phyloP scores from a whole-genome alignment of 2,888 invertebrate genomes.

The Mesochorus sp. region DNA sequence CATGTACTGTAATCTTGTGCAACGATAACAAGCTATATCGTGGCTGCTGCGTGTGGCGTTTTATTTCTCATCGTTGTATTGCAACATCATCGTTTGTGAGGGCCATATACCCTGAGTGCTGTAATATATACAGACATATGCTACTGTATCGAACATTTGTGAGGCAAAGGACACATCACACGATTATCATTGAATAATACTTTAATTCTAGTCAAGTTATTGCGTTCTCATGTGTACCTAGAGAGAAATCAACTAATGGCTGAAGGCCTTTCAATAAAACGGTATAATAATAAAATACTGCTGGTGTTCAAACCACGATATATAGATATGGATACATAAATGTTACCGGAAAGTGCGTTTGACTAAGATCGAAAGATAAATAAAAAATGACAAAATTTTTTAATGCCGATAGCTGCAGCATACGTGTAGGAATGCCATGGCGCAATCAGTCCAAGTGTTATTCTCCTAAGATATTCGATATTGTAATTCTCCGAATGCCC shows the following conservation, averaged over 20 bases:
- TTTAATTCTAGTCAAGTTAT: slow-evolving; percentile 35
- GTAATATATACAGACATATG: no score
- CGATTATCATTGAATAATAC: slow-evolving; percentile 55
- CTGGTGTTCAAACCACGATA: background rate
- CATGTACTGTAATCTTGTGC: slow-evolving; percentile 13
- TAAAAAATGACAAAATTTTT: background rate
- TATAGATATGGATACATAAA: background rate
- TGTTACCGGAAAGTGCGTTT: background rate
- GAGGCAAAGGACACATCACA: slow-evolving; percentile 39
- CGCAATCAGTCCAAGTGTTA: no score
- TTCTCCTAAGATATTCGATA: no score
- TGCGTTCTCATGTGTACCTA: slow-evolving; percentile 23
- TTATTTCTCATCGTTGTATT: slow-evolving; percentile 20
- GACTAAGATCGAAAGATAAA: slow-evolving; percentile 1
- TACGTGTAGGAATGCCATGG: no score
- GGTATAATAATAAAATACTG: background rate
- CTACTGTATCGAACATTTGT: slow-evolving; percentile 10
- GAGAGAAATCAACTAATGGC: slow-evolving; percentile 49
- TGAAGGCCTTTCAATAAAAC: slow-evolving; percentile 12
- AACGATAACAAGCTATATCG: slow-evolving; percentile 6
- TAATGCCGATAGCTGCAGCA: no score
- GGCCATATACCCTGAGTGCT: slow-evolving; percentile 10
- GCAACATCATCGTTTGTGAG: slow-evolving; percentile 36
- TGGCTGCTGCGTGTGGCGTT: background rate
- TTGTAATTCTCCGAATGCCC: no score